Base-by-base conservation (phyloP, 1,140 invertebrate species). In the Spodoptera frugiperda region DNA sequence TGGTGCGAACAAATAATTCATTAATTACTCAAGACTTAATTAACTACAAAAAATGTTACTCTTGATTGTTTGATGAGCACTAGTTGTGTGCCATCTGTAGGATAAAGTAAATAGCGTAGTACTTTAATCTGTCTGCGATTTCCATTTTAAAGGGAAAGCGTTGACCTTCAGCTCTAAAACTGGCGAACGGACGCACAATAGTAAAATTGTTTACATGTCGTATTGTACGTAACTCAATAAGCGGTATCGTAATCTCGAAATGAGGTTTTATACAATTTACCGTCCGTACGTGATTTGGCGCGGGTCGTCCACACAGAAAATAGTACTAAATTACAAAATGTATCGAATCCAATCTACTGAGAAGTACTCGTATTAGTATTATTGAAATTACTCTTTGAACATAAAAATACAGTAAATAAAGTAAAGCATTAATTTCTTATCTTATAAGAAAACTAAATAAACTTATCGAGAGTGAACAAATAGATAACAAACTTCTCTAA, bases 241-340 rank as follows among this genome's bases (percentile, higher is more conserved):
- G 73, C 82, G 49, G 48, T 63, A 76, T 83, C 82, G 83, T 89
- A 89, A 86, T 85, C 67, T 75, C 65, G 72, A 76, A 87, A 87
- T 84, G 77, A 82, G 82, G 77, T 79, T 86, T 85, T 84, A 87
- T 89, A 87, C 82, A 86, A 88, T 91, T 86, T 87, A 84, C 75
- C 82, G 78, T 54, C 76, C 67, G 83, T 85, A 83, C 84, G 84
- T 85, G 81, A 86, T 87, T 88, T 88, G 86, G 87, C 86, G 77
- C 49, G 51, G 33, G 63, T 39, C 68, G 59, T 53, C 49, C 73
- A 59, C 61, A 68, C 65, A 51, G 59, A 65, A 78, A 79, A 80
- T 54, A 51, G 55, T 54, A 70, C 54, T 53, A 61, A 81, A 83
- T 78, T 78, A 77, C 79, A 76, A 79, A 78, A 77, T 65, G 63